A percentile compares a stretch with the other conserved stretches of the same genome.
These are phyloP conservation scores for Montipora efflorescens DNA, from an alignment of 64 coral and sea anemone species.

Conservation along the genomic window DNA sequence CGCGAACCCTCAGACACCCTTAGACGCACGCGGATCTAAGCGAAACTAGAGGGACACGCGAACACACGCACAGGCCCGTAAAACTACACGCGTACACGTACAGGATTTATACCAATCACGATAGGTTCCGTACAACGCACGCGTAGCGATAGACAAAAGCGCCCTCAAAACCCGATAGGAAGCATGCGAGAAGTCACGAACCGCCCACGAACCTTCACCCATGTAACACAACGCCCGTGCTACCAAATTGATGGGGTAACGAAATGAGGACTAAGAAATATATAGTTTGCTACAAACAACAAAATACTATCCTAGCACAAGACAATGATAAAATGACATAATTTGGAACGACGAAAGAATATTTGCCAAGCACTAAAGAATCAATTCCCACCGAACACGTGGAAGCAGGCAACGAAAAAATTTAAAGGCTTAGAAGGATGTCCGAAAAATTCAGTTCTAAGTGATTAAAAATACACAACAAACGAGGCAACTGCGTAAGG, in stretches of 20 bases:
- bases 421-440: neutral
- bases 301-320: too few species aligned
- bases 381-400: neutral
- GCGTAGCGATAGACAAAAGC: too few species aligned
- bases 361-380: neutral
- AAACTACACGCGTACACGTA: too few species aligned
- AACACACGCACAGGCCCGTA: too few species aligned
- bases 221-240: neutral
- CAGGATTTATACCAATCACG: too few species aligned
- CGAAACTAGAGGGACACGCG: too few species aligned
- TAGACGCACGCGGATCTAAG: too few species aligned
- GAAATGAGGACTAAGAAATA: neutral
- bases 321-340: neutral
- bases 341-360: neutral
- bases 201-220: neutral
- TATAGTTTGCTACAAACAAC: too few species aligned
- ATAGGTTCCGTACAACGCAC: too few species aligned
- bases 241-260: neutral
- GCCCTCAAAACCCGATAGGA: neutral
- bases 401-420: neutral
- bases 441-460: neutral
- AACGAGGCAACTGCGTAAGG: neutral
- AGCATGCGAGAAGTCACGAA: neutral
- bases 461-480: neutral
- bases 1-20: too few species aligned